Conservation (phyloP, 2,113 vertebrate genomes). For the Microcebus murinus region DNA sequence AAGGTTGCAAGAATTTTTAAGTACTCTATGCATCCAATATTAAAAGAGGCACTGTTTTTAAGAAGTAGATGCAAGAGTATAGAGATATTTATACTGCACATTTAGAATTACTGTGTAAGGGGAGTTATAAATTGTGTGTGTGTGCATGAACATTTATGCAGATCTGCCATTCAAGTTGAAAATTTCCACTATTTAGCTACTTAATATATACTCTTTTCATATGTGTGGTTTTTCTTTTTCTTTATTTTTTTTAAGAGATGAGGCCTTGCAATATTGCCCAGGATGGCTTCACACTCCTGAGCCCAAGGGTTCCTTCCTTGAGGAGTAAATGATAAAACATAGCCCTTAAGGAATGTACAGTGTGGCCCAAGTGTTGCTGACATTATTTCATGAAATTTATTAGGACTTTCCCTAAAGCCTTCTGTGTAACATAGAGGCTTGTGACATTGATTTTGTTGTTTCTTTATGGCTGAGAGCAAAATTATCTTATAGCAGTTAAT, state of each 20-base stretch:
- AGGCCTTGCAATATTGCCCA: too few relatives aligned
- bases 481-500: conserved; percentile 39
- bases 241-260: too few relatives aligned
- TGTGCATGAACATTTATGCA: background rate
- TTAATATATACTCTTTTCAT: background rate
- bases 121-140: background rate
- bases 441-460: background rate
- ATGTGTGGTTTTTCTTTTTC: background rate
- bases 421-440: background rate
- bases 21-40: background rate
- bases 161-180: background rate
- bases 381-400: background rate
- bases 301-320: too few relatives aligned
- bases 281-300: too few relatives aligned
- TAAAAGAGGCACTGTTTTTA: background rate
- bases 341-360: background rate
- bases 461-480: conserved; percentile 20
- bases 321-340: background rate
- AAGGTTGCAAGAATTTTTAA: conserved; percentile 3
- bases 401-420: conserved; percentile 16
- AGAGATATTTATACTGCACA: background rate
- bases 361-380: background rate
- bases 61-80: background rate
- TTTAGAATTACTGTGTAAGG: background rate
- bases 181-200: background rate